phyloP scores from a whole-genome alignment of 2,113 vertebrate species.

The Phyllostomus hastatus region DNA sequence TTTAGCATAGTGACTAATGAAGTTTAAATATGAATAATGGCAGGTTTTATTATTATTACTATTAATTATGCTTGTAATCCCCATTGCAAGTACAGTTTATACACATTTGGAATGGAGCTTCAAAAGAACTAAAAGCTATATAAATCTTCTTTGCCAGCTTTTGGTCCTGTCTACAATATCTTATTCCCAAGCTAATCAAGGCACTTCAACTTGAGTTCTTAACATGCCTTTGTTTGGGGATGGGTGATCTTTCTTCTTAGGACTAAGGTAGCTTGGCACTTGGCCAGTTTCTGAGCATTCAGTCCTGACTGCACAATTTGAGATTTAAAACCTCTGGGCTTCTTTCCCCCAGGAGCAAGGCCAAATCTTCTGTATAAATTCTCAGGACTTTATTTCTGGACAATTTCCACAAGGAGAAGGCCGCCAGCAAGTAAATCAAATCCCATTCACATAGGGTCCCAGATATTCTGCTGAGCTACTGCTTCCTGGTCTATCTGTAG shows the following conservation, averaged over 20 bases:
- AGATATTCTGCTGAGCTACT: neutral
- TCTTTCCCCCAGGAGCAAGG: slow-evolving; percentile 37
- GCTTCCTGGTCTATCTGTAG: neutral
- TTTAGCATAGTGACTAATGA: neutral
- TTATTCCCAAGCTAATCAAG: slow-evolving; percentile 49
- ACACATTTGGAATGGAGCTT: neutral
- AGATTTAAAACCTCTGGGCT: slow-evolving; percentile 62
- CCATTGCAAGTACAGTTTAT: neutral
- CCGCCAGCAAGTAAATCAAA: slow-evolving; percentile 45
- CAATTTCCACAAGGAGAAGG: slow-evolving; percentile 25
- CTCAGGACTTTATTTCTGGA: slow-evolving; percentile 56
- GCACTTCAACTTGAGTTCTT: slow-evolving; percentile 30
- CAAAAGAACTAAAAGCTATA: neutral
- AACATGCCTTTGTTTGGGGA: slow-evolving; percentile 42
- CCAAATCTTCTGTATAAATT: slow-evolving; percentile 45
- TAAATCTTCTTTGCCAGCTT: neutral
- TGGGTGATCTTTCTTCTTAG: neutral
- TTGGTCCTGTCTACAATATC: neutral
- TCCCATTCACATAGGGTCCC: neutral
- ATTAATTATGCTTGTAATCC: neutral
- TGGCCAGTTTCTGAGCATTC: slow-evolving; percentile 40
- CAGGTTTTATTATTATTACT: slow-evolving; percentile 9
- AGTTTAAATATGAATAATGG: neutral
- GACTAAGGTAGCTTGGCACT: slow-evolving; percentile 11
- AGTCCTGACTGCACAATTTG: neutral